These are phyloP conservation scores for Hydropsyche betteni DNA, from an alignment of 2,888 invertebrate genomes.

Conservation along the genomic window DNA sequence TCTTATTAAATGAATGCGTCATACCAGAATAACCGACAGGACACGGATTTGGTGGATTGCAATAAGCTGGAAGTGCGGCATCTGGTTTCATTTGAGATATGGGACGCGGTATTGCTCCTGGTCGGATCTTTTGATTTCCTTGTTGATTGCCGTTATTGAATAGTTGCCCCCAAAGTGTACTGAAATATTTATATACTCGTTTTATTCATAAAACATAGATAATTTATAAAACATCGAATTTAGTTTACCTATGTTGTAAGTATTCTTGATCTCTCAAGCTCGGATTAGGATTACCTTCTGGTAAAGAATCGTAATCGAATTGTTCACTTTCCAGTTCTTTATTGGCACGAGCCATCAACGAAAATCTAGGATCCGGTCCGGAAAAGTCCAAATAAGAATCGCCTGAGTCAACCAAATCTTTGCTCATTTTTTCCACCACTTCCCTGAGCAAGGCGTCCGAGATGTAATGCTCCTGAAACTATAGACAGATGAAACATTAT, in stretches of 20 bases:
- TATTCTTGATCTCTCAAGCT: conserved; percentile 89
- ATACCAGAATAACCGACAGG: conserved; percentile 90
- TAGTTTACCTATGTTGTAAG: conserved; percentile 75
- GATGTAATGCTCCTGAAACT: conserved; percentile 69
- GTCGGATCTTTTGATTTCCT: conserved; percentile 72
- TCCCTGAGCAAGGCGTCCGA: conserved; percentile 79
- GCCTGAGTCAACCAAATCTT: conserved; percentile 74
- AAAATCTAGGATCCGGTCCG: conserved; percentile 61
- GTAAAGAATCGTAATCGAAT: conserved; percentile 77
- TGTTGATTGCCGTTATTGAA: conserved; percentile 83
- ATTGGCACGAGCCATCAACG: conserved; percentile 66
- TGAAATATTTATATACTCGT: conserved; percentile 52
- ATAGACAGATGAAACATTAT: not conserved
- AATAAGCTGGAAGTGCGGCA: conserved; percentile 94
- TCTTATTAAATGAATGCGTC: not conserved
- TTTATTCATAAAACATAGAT: not conserved
- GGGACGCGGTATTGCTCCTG: conserved; percentile 67
- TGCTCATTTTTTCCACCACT: conserved; percentile 80
- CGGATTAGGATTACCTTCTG: conserved; percentile 76
- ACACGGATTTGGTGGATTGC: conserved; percentile 99
- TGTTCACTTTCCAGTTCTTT: conserved; percentile 70
- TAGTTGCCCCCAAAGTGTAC: conserved; percentile 79
- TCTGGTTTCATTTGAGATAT: conserved; percentile 87
- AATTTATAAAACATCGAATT: not conserved
- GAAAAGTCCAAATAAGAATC: conserved; percentile 73